A percentile compares a stretch with the other conserved stretches of the same genome.
Conservation (phyloP, 2,888 invertebrate genomes). For the Thera britannica region DNA sequence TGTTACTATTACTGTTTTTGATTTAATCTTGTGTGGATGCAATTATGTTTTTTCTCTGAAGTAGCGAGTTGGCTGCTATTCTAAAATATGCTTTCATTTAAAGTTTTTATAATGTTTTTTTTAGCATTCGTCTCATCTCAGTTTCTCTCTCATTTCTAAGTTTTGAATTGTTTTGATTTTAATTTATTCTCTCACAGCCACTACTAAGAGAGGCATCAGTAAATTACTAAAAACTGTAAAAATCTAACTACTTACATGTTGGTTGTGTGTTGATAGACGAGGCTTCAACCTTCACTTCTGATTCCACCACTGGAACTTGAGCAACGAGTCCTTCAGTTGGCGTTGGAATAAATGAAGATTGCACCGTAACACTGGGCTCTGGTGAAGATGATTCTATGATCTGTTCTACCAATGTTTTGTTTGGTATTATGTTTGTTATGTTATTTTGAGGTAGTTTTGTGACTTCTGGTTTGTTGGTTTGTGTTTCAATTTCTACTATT, state of each 20-base stretch:
- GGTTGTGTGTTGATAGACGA: constrained; percentile 70
- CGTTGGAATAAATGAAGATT: constrained; percentile 60
- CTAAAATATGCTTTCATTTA: no score
- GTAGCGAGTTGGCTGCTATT: no score
- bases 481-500: constrained; percentile 24
- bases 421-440: constrained; percentile 39
- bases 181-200: no score
- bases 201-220: no score
- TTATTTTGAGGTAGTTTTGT: constrained; percentile 34
- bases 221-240: neutral
- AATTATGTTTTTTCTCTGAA: no score
- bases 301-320: constrained; percentile 50
- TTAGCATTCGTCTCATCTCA: no score
- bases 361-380: constrained; percentile 45
- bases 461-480: constrained; percentile 5
- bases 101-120: no score
- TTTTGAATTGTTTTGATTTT: no score
- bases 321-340: constrained; percentile 67
- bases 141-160: no score
- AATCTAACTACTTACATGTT: constrained; percentile 61
- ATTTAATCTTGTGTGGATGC: no score
- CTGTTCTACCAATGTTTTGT: constrained; percentile 61
- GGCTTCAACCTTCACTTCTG: constrained; percentile 53
- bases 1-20: no score
- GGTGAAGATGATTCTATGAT: constrained; percentile 65